phyloP scores from a whole-genome alignment of 1,140 invertebrate species.

The Zeugodacus cucurbitae region DNA sequence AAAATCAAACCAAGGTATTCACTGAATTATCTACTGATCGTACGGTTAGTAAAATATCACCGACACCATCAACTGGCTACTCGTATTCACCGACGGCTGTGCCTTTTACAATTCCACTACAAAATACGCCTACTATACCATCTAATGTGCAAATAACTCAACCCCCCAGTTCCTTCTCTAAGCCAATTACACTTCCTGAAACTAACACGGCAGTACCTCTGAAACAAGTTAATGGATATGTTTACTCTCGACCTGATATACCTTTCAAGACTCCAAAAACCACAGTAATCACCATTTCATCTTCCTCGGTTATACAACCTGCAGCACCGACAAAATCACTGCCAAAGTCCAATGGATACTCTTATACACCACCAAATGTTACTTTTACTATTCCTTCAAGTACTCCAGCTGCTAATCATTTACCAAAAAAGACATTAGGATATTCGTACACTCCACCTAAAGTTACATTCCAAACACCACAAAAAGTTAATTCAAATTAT shows the following conservation, averaged over 20 bases:
- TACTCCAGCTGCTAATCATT: constrained; percentile 23
- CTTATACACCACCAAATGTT: not conserved
- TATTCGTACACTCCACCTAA: not conserved
- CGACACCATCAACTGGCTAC: constrained; percentile 32
- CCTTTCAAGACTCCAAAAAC: constrained; percentile 34
- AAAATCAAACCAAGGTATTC: not conserved
- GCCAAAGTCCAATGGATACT: constrained; percentile 6
- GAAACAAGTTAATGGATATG: constrained; percentile 46
- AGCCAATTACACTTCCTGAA: not conserved
- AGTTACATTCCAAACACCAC: not conserved
- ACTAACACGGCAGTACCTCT: not conserved
- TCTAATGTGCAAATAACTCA: constrained; percentile 2
- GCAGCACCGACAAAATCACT: constrained; percentile 44
- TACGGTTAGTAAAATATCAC: not conserved
- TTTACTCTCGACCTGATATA: constrained; percentile 52
- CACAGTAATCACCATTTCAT: not conserved
- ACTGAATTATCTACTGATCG: not conserved
- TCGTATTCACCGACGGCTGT: constrained; percentile 51
- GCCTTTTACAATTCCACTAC: constrained; percentile 42
- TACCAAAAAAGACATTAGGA: not conserved
- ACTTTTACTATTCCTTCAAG: constrained; percentile 19
- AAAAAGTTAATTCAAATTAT: not conserved
- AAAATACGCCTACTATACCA: not conserved
- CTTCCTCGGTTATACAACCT: constrained; percentile 12
- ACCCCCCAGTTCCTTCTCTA: not conserved